Percentiles rank a stretch among this genome's conserved stretches.
Evolutionary conservation across 2,113 vertebrate genomes (phyloP).

Genomic region (Lethenteron reissneri): DNA sequence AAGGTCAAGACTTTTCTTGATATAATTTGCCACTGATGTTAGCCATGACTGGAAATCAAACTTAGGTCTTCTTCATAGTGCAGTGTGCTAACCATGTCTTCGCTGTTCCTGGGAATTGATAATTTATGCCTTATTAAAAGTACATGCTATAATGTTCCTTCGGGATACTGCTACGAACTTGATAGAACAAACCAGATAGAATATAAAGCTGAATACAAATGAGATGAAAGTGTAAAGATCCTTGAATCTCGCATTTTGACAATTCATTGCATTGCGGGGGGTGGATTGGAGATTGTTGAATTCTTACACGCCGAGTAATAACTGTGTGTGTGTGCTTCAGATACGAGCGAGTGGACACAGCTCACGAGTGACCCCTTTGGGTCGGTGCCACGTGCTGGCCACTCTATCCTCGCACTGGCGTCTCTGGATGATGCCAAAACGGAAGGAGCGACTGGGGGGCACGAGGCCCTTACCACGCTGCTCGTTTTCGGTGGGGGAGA

Average conservation of each 20-base stretch:
- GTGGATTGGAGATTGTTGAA: not conserved
- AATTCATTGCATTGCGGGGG: not conserved
- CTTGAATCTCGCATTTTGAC: constrained; percentile 6
- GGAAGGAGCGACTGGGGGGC: constrained; percentile 15
- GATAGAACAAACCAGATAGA: too few relatives aligned
- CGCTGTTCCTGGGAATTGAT: too few relatives aligned
- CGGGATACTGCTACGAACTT: too few relatives aligned
- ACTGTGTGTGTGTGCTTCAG: constrained; percentile 18
- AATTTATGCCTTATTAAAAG: too few relatives aligned
- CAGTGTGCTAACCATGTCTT: too few relatives aligned
- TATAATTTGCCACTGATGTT: too few relatives aligned
- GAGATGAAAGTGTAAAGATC: not conserved
- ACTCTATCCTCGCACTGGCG: constrained; percentile 30
- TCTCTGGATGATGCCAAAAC: constrained; percentile 11
- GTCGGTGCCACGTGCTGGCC: constrained; percentile 37
- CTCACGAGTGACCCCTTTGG: constrained; percentile 25
- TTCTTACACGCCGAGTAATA: constrained; percentile 6
- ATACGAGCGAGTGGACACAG: constrained; percentile 36
- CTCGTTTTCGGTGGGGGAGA: constrained; percentile 52
- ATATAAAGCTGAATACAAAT: not conserved
- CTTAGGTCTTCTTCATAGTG: too few relatives aligned
- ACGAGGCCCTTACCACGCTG: constrained; percentile 17
- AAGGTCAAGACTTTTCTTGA: too few relatives aligned
- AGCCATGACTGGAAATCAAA: too few relatives aligned
- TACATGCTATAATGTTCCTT: too few relatives aligned